These are phyloP conservation scores for Polia nebulosa DNA, from an alignment of 2,888 invertebrate genomes.

Conservation along the genomic window DNA sequence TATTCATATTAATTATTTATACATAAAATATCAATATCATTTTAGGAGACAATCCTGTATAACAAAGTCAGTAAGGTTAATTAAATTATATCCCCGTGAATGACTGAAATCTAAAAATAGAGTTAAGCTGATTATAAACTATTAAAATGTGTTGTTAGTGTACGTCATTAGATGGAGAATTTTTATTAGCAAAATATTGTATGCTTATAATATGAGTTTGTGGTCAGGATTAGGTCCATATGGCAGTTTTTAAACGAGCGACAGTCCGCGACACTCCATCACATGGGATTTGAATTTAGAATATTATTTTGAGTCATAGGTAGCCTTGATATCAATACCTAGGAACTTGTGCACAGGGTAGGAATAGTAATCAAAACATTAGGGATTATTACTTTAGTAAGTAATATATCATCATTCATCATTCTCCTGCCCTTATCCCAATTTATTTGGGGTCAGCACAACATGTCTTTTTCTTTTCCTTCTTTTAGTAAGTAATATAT, in stretches of 20 bases:
- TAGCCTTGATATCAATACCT: neutral
- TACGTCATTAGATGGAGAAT: constrained; percentile 36
- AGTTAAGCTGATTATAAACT: constrained; percentile 22
- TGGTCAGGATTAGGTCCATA: constrained; percentile 4
- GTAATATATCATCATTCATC: too few relatives aligned
- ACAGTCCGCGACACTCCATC: constrained; percentile 6
- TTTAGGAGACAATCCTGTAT: constrained; percentile 7
- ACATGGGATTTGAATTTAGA: neutral
- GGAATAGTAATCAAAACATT: neutral
- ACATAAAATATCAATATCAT: constrained; percentile 21
- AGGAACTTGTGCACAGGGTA: too few relatives aligned
- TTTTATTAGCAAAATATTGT: constrained; percentile 17
- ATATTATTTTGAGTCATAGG: constrained; percentile 1
- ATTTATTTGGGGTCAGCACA: too few relatives aligned
- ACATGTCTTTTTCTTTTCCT: too few relatives aligned
- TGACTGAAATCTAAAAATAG: constrained; percentile 36
- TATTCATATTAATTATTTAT: constrained; percentile 13
- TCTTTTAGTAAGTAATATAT: neutral
- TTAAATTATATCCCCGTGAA: constrained; percentile 25
- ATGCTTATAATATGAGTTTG: neutral
- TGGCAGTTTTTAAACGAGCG: constrained; percentile 7
- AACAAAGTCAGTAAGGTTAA: constrained; percentile 44
- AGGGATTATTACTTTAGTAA: neutral
- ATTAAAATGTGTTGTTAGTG: constrained; percentile 38
- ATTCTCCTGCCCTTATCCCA: too few relatives aligned